A percentile compares a stretch with the other conserved stretches of the same genome.
These are phyloP conservation scores for Mus spicilegus DNA, from an alignment of 2,113 vertebrate genomes.

Conservation along the genomic window DNA sequence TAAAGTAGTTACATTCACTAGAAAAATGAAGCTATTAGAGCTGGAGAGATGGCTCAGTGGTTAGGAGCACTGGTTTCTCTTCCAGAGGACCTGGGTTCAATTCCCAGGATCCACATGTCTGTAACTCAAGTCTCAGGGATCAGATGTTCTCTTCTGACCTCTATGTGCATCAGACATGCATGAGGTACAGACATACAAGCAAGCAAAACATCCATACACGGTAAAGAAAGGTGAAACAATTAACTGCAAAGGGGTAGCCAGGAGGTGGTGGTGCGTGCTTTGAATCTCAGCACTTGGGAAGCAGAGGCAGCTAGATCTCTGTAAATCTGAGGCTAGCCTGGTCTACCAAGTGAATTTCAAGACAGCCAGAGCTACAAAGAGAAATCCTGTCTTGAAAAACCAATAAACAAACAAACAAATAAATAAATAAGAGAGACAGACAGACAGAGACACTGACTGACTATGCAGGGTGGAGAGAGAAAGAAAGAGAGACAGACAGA, in stretches of 20 bases:
- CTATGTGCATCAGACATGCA: not conserved
- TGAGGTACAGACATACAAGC: not conserved
- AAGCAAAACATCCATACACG: not conserved
- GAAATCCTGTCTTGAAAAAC: not conserved
- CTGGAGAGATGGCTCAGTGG: not conserved
- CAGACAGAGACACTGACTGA: not conserved
- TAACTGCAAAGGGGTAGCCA: not conserved
- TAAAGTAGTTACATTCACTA: not conserved
- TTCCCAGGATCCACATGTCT: not conserved
- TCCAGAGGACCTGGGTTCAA: not conserved
- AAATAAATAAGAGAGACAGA: no score
- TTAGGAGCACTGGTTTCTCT: not conserved
- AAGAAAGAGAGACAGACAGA: no score
- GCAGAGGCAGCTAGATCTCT: not conserved
- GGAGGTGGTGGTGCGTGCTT: accelerated
- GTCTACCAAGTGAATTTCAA: not conserved
- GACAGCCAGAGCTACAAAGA: not conserved
- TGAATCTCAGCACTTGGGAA: not conserved
- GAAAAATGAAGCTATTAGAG: not conserved
- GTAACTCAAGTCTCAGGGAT: not conserved
- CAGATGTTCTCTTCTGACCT: not conserved
- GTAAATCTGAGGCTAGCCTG: not conserved
- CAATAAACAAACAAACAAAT: not conserved
- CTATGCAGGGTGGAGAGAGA: not conserved
- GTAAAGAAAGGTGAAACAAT: not conserved